Base-by-base conservation (phyloP, 2,888 invertebrate genomes). In the Caenorhabditis panamensis region DNA sequence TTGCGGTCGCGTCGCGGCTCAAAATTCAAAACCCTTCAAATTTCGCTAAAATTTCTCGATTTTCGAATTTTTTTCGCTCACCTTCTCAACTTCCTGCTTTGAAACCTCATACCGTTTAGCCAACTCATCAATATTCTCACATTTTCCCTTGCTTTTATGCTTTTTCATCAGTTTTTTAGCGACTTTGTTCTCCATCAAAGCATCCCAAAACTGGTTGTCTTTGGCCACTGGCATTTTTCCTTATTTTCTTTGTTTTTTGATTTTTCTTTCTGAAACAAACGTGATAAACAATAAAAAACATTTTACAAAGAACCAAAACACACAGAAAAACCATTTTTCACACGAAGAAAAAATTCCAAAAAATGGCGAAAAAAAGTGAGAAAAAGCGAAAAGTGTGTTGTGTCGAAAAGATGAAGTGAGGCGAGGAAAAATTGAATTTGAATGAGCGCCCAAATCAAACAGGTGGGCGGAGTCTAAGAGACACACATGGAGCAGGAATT, bases 91-190 rank as follows among this genome's bases (percentile, higher is more conserved):
- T 51, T 87, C 87, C n/a, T 61, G 72, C 51, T 82, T 84, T 16
- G 82, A 69, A 0, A 85, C 82, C 31, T 84, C 77, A 58, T 83
- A 86, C 47, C 83, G 61, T 16, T 67, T 49, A 5, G 87, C 82
- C 64, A 87, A 58, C 68, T 87, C 86, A 18, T 75, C 79, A 13
- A 79, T 82, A 68, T 80, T 80, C 68, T 80, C 75, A 59, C 80
- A 80, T 31, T 75, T 75, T 2, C 51, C 76, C 56, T 83, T 78
- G 51, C 59, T 78, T 18, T 80, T 79, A 58, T 80, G 84, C 79
- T 86, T 87, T 72, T 87, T 87, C 24, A 84, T 79, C 64, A 84
- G 68, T 77, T 85, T 85, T 66, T 87, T 87, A 20, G 83, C 82
- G 49, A 84, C 63, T 28, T 87, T 84, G 67, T 86, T 84, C 26